These are phyloP conservation scores for Hippocampus barbouri DNA, from an alignment of 2,113 vertebrate species.

Conservation along the genomic window DNA sequence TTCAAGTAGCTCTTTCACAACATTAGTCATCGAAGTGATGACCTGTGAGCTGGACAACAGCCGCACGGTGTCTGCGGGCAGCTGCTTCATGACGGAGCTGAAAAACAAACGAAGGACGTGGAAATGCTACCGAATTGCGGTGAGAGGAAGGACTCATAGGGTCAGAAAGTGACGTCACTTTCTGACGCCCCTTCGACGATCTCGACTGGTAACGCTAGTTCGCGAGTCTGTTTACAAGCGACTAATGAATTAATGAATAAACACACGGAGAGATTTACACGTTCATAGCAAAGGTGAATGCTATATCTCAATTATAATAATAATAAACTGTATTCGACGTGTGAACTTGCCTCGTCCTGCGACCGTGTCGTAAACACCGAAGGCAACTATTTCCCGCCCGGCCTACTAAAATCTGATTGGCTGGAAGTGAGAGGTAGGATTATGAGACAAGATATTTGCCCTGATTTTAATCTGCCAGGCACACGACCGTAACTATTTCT, in stretches of 20 bases:
- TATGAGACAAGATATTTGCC: rapidly evolving
- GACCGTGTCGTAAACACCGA: background rate
- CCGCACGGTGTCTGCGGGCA: constrained; percentile 80
- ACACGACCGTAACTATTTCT: background rate
- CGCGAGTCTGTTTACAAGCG: background rate
- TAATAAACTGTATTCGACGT: background rate
- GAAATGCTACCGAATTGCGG: background rate
- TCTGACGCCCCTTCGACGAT: background rate
- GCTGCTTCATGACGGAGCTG: constrained; percentile 79
- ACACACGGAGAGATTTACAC: rapidly evolving
- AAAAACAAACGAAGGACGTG: background rate
- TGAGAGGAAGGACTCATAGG: background rate
- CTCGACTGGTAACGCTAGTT: background rate
- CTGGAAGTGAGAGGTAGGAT: constrained; percentile 6
- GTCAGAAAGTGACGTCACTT: background rate
- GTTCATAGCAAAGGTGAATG: too few species aligned
- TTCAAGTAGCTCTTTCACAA: constrained; percentile 92
- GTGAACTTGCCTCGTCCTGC: background rate
- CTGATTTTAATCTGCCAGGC: background rate
- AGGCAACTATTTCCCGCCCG: constrained; percentile 52
- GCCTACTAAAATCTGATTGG: constrained; percentile 40
- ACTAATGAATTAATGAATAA: background rate
- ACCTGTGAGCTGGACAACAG: constrained; percentile 90
- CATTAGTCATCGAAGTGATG: constrained; percentile 85
- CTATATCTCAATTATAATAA: too few species aligned